Percentiles rank a stretch among this genome's conserved stretches.
phyloP scores from a whole-genome alignment of 2,113 vertebrate species.

The Typhlomys cinereus region DNA sequence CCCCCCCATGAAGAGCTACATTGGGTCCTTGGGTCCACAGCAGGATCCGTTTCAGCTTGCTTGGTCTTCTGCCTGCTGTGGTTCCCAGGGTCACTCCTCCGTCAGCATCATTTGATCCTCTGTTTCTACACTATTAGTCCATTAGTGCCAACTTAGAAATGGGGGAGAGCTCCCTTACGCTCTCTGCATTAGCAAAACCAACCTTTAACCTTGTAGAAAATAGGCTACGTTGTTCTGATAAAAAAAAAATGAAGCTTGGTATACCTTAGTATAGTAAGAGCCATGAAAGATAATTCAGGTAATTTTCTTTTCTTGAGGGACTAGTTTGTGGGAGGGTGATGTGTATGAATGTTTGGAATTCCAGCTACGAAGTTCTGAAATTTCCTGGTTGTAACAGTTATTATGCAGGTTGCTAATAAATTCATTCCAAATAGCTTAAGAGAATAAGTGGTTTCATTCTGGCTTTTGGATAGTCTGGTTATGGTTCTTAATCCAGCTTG shows the following conservation, averaged over 20 bases:
- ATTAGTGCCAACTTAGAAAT: neutral
- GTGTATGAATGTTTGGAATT: neutral
- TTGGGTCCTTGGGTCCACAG: neutral
- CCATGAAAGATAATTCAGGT: neutral
- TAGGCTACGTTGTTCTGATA: neutral
- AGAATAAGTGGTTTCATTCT: too few relatives aligned
- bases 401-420: too few relatives aligned
- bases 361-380: neutral
- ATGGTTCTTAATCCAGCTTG: too few relatives aligned
- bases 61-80: neutral
- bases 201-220: constrained; percentile 26
- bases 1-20: neutral
- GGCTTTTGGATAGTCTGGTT: too few relatives aligned
- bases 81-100: constrained; percentile 12
- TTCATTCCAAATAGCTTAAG: too few relatives aligned
- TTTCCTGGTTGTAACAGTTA: too few relatives aligned
- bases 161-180: neutral
- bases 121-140: neutral
- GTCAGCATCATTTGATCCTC: constrained; percentile 25
- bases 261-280: neutral
- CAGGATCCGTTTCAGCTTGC: neutral
- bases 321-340: neutral
- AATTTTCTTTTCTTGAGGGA: neutral
- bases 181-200: neutral
- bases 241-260: neutral